Evolutionary conservation across 2,113 vertebrate genomes (phyloP), one percentile per base, ranked within the genome.

Genomic region (Oreocharis arfaki): DNA sequence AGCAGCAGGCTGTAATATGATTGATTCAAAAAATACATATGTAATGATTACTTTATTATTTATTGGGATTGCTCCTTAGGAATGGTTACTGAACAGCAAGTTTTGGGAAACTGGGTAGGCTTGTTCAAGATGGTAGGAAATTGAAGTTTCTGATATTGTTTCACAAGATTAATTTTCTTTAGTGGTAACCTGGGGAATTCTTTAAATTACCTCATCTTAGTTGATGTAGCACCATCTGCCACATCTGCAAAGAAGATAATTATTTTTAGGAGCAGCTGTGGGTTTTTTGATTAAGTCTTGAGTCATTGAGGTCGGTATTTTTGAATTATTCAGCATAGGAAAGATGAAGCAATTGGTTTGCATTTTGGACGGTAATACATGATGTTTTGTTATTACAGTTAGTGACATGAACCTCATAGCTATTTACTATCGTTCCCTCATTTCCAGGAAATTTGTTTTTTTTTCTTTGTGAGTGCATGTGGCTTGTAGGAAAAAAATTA

Each of bases 201-300:
- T 97, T 95, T 80, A 97, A 96, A 97, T 96, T 97, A 70, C 93
- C 71, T 96, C 85, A 69, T 95, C 90, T 94, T 92, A 92, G 82
- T 70, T 82, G 81, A 87, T 73, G 92, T 90, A 88, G 57, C 46
- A 95, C 97, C 97, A 98, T 97, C 95, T 98, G 97, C 92, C 92
- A 92, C 89, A 90, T 91, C 90, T 93, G 84, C 92, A 92, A 89
- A 95, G 92, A 94, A 63, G 92, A 90, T 70, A 95, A 81, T 95
- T 89, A 95, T 85, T 94, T 92, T 89, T 93, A 86, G 90, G 79
- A 96, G 79, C 93, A 97, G 68, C 73, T 96, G 90, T 68, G 85
- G 0, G 69, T 73, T 95, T 92, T 96, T 90, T 97, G 35, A 88
- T 96, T 83, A 91, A 93, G 85, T 69, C 68, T 95, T 88, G 83